phyloP scores from a whole-genome alignment of 1,140 invertebrate species.

The Sycobia sp. region DNA sequence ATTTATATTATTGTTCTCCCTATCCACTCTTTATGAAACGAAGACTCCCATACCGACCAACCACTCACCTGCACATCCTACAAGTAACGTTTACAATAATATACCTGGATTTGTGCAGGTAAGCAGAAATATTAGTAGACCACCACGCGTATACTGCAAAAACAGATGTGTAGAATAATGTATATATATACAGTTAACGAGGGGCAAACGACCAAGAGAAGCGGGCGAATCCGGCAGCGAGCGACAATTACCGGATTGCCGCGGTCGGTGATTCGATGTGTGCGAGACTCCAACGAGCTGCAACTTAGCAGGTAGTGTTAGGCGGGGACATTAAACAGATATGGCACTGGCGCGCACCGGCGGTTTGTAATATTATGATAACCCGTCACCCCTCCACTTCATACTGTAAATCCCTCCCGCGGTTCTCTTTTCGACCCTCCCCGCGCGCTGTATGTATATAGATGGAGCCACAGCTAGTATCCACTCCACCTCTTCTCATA shows the following conservation, averaged over 20 bases:
- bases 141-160: not conserved
- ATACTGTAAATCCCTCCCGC: too few species aligned
- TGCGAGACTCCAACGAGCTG: slow-evolving; percentile 44
- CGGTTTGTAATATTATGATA: slow-evolving; percentile 64
- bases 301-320: slow-evolving; percentile 52
- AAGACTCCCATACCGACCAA: too few species aligned
- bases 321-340: slow-evolving; percentile 55
- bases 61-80: too few species aligned
- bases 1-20: too few species aligned
- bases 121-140: too few species aligned
- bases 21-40: too few species aligned
- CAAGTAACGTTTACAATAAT: too few species aligned
- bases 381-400: slow-evolving; percentile 51
- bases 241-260: slow-evolving; percentile 56
- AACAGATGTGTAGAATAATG: too few species aligned
- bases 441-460: slow-evolving; percentile 14
- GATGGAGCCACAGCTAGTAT: too few species aligned
- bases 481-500: slow-evolving; percentile 20
- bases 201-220: not conserved
- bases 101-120: too few species aligned
- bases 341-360: slow-evolving; percentile 52
- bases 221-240: not conserved
- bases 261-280: slow-evolving; percentile 55
- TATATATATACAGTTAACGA: not conserved
- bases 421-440: slow-evolving; percentile 36